Base-by-base conservation (phyloP, 2,797 vertebrate species). In the Pantherophis alleghaniensis region DNA sequence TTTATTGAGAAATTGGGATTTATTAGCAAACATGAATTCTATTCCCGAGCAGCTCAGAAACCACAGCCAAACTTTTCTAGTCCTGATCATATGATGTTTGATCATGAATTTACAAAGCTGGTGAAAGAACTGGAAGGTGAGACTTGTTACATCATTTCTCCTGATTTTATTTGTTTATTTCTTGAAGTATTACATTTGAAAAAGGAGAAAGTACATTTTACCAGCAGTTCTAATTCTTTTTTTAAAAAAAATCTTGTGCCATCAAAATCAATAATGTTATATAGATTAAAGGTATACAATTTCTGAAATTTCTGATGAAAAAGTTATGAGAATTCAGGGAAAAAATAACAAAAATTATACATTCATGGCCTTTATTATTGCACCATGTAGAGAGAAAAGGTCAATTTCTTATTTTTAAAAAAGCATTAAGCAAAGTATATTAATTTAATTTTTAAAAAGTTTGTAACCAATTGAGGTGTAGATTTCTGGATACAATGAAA, bases 61-160 rank as follows among this genome's bases (percentile, higher is more conserved):
- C 99, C 99, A 0, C 99, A 99, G 96, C 99, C 99, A 0, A 97
- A 98, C 94, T 99, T 99, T 95, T 98, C 98, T 7, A 98, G 98
- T 94, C 99, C 99, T 4, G 99, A 99, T 89, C 98, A 99, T 97
- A 99, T 99, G 99, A 98, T 99, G 97, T 99, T 99, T 61, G 99
- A 99, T 97, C 99, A 99, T 16, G 99, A 99, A 95, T 99, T 99
- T 97, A 99, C 99, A 74, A 99, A 99, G 95, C 97, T 99, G 61
- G 98, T 99, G 13, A 99, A 99, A 97, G 99, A 99, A 89, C 97
- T 99, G 94, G 99, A 99, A 97, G 99, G 99, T 99, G 95, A 98
- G 98, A 90, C 28, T 22, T 56, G 0, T 24, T 92, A 0, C 24
- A 16, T 87, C 0, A 5, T 14, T 74, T 0, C 0, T 91, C 37